Percentiles rank a stretch among this genome's conserved stretches.
These are phyloP conservation scores for Eristalis tenax DNA, from an alignment of 2,888 invertebrate genomes.

Conservation along the genomic window DNA sequence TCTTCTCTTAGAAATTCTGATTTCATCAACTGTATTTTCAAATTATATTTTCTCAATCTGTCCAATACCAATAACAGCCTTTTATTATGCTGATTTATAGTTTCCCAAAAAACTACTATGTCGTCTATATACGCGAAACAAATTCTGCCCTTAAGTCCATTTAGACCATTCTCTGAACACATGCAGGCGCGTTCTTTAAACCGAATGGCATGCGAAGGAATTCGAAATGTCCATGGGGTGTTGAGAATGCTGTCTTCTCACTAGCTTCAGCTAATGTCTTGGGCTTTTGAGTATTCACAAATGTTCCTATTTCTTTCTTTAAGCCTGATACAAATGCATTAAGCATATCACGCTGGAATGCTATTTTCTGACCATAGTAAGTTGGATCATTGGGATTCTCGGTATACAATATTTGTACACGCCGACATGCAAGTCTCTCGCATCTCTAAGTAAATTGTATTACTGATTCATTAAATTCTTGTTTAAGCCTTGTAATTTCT, in stretches of 20 bases:
- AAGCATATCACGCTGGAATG: not conserved
- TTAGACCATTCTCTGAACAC: not conserved
- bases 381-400: not conserved
- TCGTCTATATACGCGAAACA: not conserved
- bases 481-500: too few relatives aligned
- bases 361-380: not conserved
- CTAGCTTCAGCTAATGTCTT: not conserved
- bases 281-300: not conserved
- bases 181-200: not conserved
- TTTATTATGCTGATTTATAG: not conserved
- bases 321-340: not conserved
- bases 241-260: too few relatives aligned
- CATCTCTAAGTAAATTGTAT: too few relatives aligned
- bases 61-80: too few relatives aligned
- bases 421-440: too few relatives aligned
- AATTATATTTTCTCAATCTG: constrained; percentile 61
- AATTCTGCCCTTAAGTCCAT: too few relatives aligned
- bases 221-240: too few relatives aligned
- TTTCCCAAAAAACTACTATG: not conserved
- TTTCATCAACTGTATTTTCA: too few relatives aligned
- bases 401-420: too few relatives aligned
- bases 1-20: too few relatives aligned
- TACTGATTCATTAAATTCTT: too few relatives aligned
- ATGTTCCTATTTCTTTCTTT: not conserved
- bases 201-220: too few relatives aligned